A percentile compares a stretch with the other conserved stretches of the same genome.
Evolutionary conservation across 2,113 vertebrate genomes (phyloP).

Genomic region (Globicephala melas): DNA sequence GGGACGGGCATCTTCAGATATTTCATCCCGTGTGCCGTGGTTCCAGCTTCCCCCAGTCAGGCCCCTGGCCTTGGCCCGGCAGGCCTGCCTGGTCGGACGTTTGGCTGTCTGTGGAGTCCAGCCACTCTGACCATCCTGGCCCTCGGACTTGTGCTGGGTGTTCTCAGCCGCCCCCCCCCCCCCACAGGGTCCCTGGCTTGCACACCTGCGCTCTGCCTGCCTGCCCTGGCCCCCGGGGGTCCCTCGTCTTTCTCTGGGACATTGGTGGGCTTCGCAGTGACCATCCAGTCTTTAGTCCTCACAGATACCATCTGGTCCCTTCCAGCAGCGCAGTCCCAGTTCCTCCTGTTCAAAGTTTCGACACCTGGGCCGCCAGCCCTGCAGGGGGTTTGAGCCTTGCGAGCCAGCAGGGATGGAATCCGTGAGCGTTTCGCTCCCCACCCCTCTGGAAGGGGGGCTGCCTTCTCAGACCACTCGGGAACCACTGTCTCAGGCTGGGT

Average conservation of each 20-base stretch:
- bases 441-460: rapidly evolving
- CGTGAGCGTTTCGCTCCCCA: rapidly evolving
- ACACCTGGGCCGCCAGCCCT: rapidly evolving
- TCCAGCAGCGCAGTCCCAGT: not conserved
- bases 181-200: not conserved
- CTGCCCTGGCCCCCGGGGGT: rapidly evolving
- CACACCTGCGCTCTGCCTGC: rapidly evolving
- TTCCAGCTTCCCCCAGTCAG: not conserved
- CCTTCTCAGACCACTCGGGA: rapidly evolving
- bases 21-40: rapidly evolving
- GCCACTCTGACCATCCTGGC: rapidly evolving
- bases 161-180: rapidly evolving
- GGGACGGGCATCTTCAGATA: rapidly evolving
- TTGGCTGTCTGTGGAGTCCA: not conserved
- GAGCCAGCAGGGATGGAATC: rapidly evolving
- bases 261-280: rapidly evolving
- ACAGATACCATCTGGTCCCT: rapidly evolving
- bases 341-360: too few relatives aligned
- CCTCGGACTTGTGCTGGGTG: not conserved
- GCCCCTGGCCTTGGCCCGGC: not conserved
- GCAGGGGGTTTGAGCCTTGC: rapidly evolving
- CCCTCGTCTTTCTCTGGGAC: not conserved
- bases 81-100: rapidly evolving
- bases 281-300: rapidly evolving
- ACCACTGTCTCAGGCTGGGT: rapidly evolving